A percentile compares a stretch with the other conserved stretches of the same genome.
These are phyloP conservation scores for Planiliza haematocheilus DNA, from an alignment of 2,113 vertebrate species.

Conservation along the genomic window DNA sequence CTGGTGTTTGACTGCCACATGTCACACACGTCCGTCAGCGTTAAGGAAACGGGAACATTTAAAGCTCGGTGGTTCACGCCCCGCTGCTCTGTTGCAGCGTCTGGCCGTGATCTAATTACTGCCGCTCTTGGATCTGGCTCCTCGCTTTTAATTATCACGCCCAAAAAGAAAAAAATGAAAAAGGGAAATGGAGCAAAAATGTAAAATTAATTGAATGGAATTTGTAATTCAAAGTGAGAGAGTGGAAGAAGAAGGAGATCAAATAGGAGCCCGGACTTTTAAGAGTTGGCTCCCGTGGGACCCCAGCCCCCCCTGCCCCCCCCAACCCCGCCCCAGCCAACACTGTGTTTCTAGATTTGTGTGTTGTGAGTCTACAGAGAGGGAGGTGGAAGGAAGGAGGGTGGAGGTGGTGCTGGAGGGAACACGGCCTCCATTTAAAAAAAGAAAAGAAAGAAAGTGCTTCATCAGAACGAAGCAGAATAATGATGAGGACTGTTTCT, in stretches of 20 bases:
- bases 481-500: conserved; percentile 38
- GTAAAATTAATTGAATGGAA: conserved; percentile 51
- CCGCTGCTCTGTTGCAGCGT: no score
- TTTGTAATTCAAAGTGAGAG: conserved; percentile 55
- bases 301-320: not conserved
- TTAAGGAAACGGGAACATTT: not conserved
- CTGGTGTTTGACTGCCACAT: conserved; percentile 38
- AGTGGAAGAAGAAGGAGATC: conserved; percentile 27
- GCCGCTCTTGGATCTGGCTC: conserved; percentile 18
- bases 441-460: not conserved
- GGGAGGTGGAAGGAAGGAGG: no score
- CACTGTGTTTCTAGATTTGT: no score
- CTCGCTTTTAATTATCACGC: conserved; percentile 53
- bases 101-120: conserved; percentile 55
- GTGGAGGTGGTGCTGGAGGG: no score
- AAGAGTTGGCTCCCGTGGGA: conserved; percentile 33
- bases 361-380: conserved; percentile 15
- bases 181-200: conserved; percentile 42
- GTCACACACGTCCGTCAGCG: conserved; percentile 1
- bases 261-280: conserved; percentile 29
- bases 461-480: conserved; percentile 14
- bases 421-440: no score
- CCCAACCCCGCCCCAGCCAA: no score
- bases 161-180: conserved; percentile 20
- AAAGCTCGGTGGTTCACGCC: not conserved